A percentile compares a stretch with the other conserved stretches of the same genome.
Conservation (phyloP, 2,888 invertebrate species). For the Drosophila ustulata region DNA sequence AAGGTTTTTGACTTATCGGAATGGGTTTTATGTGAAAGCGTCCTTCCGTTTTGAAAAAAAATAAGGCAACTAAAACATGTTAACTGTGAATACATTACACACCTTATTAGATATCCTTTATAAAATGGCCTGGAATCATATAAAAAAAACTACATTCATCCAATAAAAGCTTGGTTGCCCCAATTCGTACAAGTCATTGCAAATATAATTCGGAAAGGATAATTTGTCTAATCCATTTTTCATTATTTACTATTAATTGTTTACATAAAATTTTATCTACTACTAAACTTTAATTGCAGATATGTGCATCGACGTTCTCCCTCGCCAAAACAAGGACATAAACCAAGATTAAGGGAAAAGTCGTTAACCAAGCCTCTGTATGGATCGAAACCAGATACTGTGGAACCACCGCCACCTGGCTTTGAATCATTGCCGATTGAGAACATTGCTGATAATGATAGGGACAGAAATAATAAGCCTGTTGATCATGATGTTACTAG, state of each 20-base stretch:
- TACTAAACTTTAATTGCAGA: conserved; percentile 33
- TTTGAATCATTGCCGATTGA: conserved; percentile 70
- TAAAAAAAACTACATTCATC: background rate
- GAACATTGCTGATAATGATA: conserved; percentile 53
- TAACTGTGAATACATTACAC: background rate
- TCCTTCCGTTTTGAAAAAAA: background rate
- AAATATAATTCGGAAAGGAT: background rate
- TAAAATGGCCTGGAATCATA: background rate
- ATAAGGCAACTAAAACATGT: background rate
- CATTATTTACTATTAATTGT: background rate
- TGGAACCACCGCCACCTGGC: conserved; percentile 80
- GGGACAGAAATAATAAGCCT: conserved; percentile 26
- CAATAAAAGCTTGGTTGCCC: no score
- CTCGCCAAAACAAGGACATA: conserved; percentile 45
- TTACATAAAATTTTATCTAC: conserved; percentile 11
- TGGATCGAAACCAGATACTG: conserved; percentile 46
- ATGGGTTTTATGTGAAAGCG: background rate
- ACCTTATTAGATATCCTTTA: background rate
- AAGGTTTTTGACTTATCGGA: no score
- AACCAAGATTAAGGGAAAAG: conserved; percentile 28
- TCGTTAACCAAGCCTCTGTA: conserved; percentile 32
- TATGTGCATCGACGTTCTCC: conserved; percentile 56
- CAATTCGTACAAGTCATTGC: background rate
- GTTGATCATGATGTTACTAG: conserved; percentile 19
- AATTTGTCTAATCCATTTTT: background rate